Evolutionary conservation across 2,113 vertebrate genomes (phyloP).

Genomic region (Odontophorus gujanensis): DNA sequence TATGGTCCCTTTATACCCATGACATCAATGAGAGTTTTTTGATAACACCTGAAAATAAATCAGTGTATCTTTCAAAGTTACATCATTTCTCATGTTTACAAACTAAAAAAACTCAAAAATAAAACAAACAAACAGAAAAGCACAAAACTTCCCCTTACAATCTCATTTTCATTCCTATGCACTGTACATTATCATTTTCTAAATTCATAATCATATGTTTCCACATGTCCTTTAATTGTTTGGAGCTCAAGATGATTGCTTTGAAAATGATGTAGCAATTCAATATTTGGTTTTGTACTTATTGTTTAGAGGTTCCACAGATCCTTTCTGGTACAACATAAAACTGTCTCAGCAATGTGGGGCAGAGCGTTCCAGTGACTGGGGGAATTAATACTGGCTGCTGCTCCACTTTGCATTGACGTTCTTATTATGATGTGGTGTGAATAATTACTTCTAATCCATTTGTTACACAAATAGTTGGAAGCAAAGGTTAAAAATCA

Average conservation of each 20-base stretch:
- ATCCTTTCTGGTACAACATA: not conserved
- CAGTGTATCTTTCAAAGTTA: not conserved
- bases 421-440: not conserved
- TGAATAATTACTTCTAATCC: not conserved
- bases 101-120: not conserved
- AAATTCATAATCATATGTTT: not conserved
- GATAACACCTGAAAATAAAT: constrained; percentile 35
- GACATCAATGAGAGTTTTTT: constrained; percentile 8
- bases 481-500: not conserved
- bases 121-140: not conserved
- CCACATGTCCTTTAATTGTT: not conserved
- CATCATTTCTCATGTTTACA: not conserved
- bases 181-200: not conserved
- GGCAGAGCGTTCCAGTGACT: not conserved
- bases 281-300: not conserved
- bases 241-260: not conserved
- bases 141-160: not conserved
- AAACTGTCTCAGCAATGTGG: not conserved
- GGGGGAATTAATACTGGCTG: not conserved
- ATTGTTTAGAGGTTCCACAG: not conserved
- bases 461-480: not conserved
- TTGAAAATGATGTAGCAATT: not conserved
- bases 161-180: not conserved
- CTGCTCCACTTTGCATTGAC: not conserved
- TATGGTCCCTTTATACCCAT: constrained; percentile 22